Evolutionary conservation across 1,140 invertebrate genomes (phyloP).

Genomic region (Catajapyx aquilonaris): DNA sequence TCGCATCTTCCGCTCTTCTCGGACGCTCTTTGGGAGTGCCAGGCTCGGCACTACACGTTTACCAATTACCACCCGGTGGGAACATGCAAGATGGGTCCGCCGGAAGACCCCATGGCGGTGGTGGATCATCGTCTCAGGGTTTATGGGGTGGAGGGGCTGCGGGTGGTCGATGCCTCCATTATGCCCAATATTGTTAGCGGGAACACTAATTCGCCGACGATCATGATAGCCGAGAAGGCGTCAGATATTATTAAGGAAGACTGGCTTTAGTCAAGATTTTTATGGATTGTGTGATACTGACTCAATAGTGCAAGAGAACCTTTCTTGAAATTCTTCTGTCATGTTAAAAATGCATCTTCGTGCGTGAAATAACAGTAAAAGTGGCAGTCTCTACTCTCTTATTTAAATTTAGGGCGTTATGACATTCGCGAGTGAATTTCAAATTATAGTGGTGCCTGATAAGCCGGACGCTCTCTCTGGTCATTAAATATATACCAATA

Average conservation of each 20-base stretch:
- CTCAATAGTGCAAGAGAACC: too few relatives aligned
- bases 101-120: conserved; percentile 47
- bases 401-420: too few relatives aligned
- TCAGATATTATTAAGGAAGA: conserved; percentile 61
- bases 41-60: conserved; percentile 55
- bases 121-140: conserved; percentile 57
- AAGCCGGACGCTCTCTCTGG: too few relatives aligned
- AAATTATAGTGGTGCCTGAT: too few relatives aligned
- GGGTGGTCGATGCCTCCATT: conserved; percentile 54
- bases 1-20: conserved; percentile 40
- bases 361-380: too few relatives aligned
- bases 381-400: too few relatives aligned
- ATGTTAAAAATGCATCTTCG: too few relatives aligned
- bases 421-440: too few relatives aligned
- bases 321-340: too few relatives aligned
- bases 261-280: too few relatives aligned
- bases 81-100: conserved; percentile 70
- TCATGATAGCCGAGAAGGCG: conserved; percentile 60
- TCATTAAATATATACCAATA: too few relatives aligned
- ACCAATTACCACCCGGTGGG: conserved; percentile 69
- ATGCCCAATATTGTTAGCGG: conserved; percentile 63
- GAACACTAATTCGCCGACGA: conserved; percentile 53
- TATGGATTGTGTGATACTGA: too few relatives aligned
- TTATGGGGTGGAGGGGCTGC: conserved; percentile 43
- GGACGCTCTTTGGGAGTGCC: conserved; percentile 72